These are phyloP conservation scores for Micromys minutus DNA, from an alignment of 2,113 vertebrate species.

Conservation along the genomic window DNA sequence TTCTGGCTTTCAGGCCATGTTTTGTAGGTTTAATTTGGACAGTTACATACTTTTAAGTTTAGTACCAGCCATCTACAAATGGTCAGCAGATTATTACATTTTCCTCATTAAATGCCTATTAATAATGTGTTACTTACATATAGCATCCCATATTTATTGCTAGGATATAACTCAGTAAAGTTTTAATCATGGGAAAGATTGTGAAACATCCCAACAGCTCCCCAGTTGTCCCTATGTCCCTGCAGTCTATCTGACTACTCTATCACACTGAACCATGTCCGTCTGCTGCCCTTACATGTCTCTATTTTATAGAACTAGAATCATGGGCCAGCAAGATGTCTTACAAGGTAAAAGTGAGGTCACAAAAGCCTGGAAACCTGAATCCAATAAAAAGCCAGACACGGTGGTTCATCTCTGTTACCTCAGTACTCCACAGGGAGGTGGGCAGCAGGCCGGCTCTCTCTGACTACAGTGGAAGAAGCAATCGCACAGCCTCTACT, in stretches of 20 bases:
- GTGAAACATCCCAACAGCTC: not conserved
- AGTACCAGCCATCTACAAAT: not conserved
- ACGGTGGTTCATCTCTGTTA: not conserved
- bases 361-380: not conserved
- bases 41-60: slow-evolving; percentile 14
- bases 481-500: not conserved
- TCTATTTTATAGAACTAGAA: slow-evolving; percentile 14
- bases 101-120: not conserved
- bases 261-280: not conserved
- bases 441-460: not conserved
- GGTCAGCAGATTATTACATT: slow-evolving; percentile 12
- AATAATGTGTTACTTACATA: slow-evolving; percentile 12
- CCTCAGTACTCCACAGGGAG: not conserved
- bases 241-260: not conserved
- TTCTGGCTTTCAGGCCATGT: not conserved
- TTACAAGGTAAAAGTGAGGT: not conserved
- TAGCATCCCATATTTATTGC: not conserved
- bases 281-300: not conserved
- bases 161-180: not conserved
- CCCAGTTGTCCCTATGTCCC: not conserved
- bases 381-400: not conserved
- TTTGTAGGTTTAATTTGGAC: not conserved
- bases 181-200: slow-evolving; percentile 7
- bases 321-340: not conserved
- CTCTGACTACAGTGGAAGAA: not conserved